Base-by-base conservation (phyloP, 2,888 invertebrate species). In the Pristionchus fissidentatus region DNA sequence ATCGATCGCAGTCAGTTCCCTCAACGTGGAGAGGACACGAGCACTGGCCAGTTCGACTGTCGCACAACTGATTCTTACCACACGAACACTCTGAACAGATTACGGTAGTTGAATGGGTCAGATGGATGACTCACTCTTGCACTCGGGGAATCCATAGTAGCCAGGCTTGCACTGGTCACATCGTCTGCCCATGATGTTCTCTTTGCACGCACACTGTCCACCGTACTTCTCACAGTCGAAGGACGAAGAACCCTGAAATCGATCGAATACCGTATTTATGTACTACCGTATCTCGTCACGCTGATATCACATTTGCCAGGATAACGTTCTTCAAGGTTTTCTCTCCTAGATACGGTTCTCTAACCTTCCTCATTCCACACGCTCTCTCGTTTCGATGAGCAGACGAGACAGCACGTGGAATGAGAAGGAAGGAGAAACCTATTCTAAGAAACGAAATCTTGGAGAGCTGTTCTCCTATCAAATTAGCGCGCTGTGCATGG, bases 101-200 rank as follows among this genome's bases (percentile, higher is more conserved):
- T 75, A 55, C 57, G 22, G 57, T 62, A 55, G 29, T 46, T 26
- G 15, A 22, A 13, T n/a, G 26, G 70, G 41, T 41, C 41, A 41
- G 66, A 2, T 66, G 66, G 0, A 38, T 26, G 66, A 87, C 89
- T 88, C 75, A 91, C 92, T 89, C 78, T 88, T 84, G 93, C 99
- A 99, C 91, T 97, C 95, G 0, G 99, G 99, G 93, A 97, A 99
- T 0, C 97, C 97, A 92, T 95, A 99, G 93, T 95, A 97, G 0
- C 97, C 98, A 0, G 97, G 96, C 85, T 95, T 94, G 93, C 97
- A 97, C 5, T 95, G 94, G 82, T 95, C 95, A 90, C 95, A 97
- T 0, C 87, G 95, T 49, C 98, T 94, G 0, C 98, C 98, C 87
- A 99, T 97, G 1, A 99, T 96, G 93, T 98, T 96, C 0, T 95